These are phyloP conservation scores for Harpagus bidentatus DNA, from an alignment of 2,113 vertebrate species.

Conservation along the genomic window DNA sequence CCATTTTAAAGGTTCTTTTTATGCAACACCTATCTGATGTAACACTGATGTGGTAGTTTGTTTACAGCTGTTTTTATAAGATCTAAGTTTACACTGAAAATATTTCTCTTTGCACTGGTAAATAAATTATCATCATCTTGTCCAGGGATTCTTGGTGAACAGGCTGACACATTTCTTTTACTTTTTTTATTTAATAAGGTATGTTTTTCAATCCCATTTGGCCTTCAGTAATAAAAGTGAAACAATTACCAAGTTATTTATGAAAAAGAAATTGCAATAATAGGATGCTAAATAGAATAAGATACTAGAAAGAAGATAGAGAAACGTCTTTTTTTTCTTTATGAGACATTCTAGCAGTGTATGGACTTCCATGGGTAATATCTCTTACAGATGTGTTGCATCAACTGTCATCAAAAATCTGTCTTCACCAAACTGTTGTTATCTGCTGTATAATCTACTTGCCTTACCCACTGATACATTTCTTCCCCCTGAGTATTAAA, in stretches of 20 bases:
- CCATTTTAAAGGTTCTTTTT: not conserved
- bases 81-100: not conserved
- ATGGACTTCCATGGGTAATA: not conserved
- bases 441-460: not conserved
- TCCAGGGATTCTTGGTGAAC: not conserved
- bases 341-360: not conserved
- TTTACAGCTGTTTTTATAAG: not conserved
- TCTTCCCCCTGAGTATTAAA: not conserved
- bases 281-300: not conserved
- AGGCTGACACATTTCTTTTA: not conserved
- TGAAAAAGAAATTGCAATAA: not conserved
- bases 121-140: not conserved
- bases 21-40: not conserved
- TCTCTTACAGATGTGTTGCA: not conserved
- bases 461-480: not conserved
- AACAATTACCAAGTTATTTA: not conserved
- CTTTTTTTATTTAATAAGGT: not conserved
- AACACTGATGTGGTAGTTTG: not conserved
- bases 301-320: not conserved
- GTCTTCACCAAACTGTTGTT: not conserved
- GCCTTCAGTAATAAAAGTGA: not conserved
- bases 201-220: not conserved
- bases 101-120: not conserved
- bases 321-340: not conserved
- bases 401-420: not conserved